Evolutionary conservation across 1,140 invertebrate species (phyloP).

Genomic region (Theocolax elegans): DNA sequence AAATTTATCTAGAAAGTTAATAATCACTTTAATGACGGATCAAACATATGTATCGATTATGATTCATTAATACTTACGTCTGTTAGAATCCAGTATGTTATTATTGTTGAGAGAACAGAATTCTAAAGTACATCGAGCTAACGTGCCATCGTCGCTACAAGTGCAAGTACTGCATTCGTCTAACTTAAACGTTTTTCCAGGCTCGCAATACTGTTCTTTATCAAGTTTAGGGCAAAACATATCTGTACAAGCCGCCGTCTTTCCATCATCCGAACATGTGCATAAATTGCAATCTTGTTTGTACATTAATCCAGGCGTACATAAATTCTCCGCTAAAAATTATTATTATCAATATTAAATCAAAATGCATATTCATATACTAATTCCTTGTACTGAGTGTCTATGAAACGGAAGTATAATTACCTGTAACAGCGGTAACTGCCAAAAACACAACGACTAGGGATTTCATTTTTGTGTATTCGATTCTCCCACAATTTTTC

Average conservation of each 20-base stretch:
- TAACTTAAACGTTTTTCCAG: neutral
- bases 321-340: conserved; percentile 3
- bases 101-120: neutral
- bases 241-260: conserved; percentile 2
- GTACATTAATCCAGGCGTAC: conserved; percentile 2
- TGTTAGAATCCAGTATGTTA: too few species aligned
- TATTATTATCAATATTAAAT: neutral
- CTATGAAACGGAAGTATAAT: neutral
- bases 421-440: neutral
- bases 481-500: too few species aligned
- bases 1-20: neutral
- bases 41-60: too few species aligned
- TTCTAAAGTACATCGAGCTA: neutral
- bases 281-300: neutral
- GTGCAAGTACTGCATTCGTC: neutral
- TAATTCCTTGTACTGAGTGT: too few species aligned
- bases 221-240: neutral
- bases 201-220: neutral
- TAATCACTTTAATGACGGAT: too few species aligned
- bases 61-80: too few species aligned
- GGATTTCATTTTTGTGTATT: neutral
- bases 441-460: neutral
- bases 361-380: neutral
- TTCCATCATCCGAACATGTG: conserved; percentile 2
- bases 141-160: neutral